Base-by-base conservation (phyloP, 1,140 invertebrate species). In the Hormaphis cornu region DNA sequence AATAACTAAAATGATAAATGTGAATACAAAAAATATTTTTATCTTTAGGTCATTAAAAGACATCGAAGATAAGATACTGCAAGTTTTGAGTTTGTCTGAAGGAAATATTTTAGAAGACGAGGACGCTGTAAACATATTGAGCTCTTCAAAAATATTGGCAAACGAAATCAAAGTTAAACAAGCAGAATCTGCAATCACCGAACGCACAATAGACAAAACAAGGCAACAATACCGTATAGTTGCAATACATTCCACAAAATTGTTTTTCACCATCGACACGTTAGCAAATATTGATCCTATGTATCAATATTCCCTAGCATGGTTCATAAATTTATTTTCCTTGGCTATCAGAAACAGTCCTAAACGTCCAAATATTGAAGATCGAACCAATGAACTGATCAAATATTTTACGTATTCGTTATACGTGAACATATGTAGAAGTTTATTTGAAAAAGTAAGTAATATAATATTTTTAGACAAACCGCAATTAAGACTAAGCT, bases 31-130 rank as follows among this genome's bases (percentile, higher is more conserved):
- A 6, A n/a, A n/a, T 42, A n/a, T 42, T n/a, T 42, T 50, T 4
- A 24, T 44, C 28, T 90, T 89, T 76, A 83, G 89, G 74, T 87
- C 88, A 71, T 80, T 97, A 30, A 95, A 96, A 77, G 91, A 95
- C 76, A 91, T 95, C 72, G 94, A 97, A 81, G 90, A 97, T 77
- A 89, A 95, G 80, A 98, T 98, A 73, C 81, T 98, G 0, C 83
- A 91, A 78, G 87, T 95, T 70, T 81, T 97, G 8, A 89, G 93
- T 1, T 87, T 88, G 0, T 93, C 93, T 0, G 87, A 92, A 75
- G 93, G 93, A 3, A 97, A 97, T 78, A 95, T 98, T 70, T 80
- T 97, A 20, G 95, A 98, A 76, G 93, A 97, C 79, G 95, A 97
- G 80, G 94, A 89, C 0, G 94, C 94, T n/a, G 94, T 96, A 70